Evolutionary conservation across 37 sponge, comb jelly and placozoan species (phyloP), one percentile per base, ranked within the genome.

Genomic region (Eunapius fragilis): DNA sequence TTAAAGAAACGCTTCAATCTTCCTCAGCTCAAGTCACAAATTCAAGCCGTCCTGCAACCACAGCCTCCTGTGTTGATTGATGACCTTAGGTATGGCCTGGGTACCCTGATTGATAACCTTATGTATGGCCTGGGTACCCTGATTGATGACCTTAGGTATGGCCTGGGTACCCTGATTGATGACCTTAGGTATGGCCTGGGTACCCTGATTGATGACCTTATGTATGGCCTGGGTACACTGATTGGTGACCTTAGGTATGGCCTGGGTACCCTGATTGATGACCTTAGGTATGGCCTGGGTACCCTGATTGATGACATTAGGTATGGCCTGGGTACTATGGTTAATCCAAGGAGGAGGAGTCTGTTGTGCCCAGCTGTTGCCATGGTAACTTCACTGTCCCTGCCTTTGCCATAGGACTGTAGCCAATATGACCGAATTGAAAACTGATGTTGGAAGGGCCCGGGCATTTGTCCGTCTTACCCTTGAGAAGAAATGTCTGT

Each of bases 401-500:
- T 41, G 41, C 6, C 6, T 70, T 26, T 67, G 58, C 23, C 33
- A 36, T 75, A 92, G 92, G 50, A 72, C 84, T 79, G 86, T 96
- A 11, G 74, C 81, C 25, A 71, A 81, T 76, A 96, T 96, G 90
- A 76, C 80, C 69, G 95, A 89, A 48, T 68, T 96, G 49, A 94
- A 96, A 88, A 96, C 97, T 45, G 97, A 96, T 26, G 92, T 94
- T 22, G 97, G 97, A 12, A 86, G 80, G 5, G 86, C 92, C 2
- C 22, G 97, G 13, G 97, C 95, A 13, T 96, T 80, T 80, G 89
- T 96, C 25, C 81, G 95, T 25, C 74, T 95, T 24, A 81, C 86
- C 19, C 87, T 96, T n/a, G 97, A 96, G 75, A 96, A 96, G 88
- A 94, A 94, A 77, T 19, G 48, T 30, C 88, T 96, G 30, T 88